Base-by-base conservation (phyloP, 2,888 invertebrate genomes). In the Tethea ocularis region DNA sequence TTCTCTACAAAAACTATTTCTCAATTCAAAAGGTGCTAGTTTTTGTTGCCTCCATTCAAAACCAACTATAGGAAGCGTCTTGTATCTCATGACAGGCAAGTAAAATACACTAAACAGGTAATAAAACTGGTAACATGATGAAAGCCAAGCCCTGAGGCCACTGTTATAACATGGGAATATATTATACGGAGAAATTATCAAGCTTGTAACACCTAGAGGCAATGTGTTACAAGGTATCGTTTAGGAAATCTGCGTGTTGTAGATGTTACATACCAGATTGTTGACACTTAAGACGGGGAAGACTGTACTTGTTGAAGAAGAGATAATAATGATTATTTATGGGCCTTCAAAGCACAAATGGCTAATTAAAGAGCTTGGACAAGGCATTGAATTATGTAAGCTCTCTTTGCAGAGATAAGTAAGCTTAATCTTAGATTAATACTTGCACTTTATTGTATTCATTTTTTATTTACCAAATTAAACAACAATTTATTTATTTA, bases 41-140 rank as follows among this genome's bases (percentile, higher is more conserved):
- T 38, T 38, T 38, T 38, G n/a, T n/a, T 20, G 1, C 8, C 7
- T n/a, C 46, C 2, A 46, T 46, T 46, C 46, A 46, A 46, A 46
- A 46, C n/a, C 8, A 20, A 20, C 20, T 20, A 38, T 38, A 46
- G 17, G 20, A 20, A 20, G 20, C 10, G 46, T 46, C 20, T 46
- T 46, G 10, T 20, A 46, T 10, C 20, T 20, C 20, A 20, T 20
- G 46, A 20, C 46, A 46, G 46, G 20, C 46, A 20, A 46, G 46
- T 46, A 46, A 46, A 46, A 20, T 46, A 46, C 15, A 20, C 46
- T 46, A 46, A 46, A 20, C 46, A 10, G 17, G 46, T 46, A 46
- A 41, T 41, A 41, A 38, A 41, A 41, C 41, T 33, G 33, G 33
- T 41, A 41, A 46, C 17, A 46, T 46, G 46, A 20, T 46, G 46